Evolutionary conservation across 1,140 invertebrate genomes (phyloP), one percentile per base, ranked within the genome.

Genomic region (Calephelis nemesis): DNA sequence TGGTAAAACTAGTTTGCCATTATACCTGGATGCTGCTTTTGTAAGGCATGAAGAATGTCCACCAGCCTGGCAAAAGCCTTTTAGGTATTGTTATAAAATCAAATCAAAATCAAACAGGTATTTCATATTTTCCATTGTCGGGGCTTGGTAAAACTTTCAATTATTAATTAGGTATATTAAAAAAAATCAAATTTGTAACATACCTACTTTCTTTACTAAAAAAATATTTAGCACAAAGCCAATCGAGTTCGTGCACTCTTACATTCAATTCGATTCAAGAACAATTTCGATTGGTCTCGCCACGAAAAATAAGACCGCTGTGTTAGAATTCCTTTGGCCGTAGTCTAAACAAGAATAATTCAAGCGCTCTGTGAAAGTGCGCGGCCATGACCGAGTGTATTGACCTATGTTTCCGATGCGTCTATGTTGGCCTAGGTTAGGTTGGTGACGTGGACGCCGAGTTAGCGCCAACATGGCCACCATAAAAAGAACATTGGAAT

Each of bases 351-450:
- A 79, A 82, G 83, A 81, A 87, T 78, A 78, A 77, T 83, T 79
- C 49, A 54, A 52, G 48, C 48, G 48, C 77, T 79, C 77, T 73
- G 78, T 80, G 87, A 87, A 86, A 89, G 84, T 85, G 81, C 77
- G 78, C 77, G 87, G 78, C 85, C 85, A 72, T 87, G 87, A 89
- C 87, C 83, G 84, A 84, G 87, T 77, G 85, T 87, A 87, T 82
- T 87, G 87, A 89, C 84, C 87, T 79, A 75, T 74, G 82, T 75
- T 84, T 86, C 83, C 82, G 82, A 87, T 83, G 76, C 76, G 71
- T 74, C 83, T 85, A 84, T 81, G 85, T 88, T 88, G 84, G 83
- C 84, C 87, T 89, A 89, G 87, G 87, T 88, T 88, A 87, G 77
- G 78, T 73, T 74, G 78, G 66, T 85, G 82, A 85, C 82, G 83